Percentiles rank a stretch among this genome's conserved stretches.
Evolutionary conservation across 2,797 vertebrate genomes (phyloP).

Genomic region (Lophura swinhoii): DNA sequence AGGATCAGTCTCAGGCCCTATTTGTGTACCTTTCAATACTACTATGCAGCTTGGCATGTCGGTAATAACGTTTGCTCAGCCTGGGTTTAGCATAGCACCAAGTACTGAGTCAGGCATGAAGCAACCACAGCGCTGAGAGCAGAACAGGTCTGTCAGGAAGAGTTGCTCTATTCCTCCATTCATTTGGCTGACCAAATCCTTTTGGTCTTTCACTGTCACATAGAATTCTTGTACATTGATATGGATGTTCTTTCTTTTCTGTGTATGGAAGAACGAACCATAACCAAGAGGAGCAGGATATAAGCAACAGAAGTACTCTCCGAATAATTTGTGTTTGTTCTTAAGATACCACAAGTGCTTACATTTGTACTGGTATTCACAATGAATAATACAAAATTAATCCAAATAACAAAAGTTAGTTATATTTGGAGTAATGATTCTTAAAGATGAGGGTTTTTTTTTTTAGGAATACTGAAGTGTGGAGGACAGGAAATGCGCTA

Average conservation of each 20-base stretch:
- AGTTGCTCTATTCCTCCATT: not conserved
- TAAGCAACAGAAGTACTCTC: conserved; percentile 1
- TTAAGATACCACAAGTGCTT: not conserved
- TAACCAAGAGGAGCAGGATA: conserved; percentile 14
- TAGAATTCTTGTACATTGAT: not conserved
- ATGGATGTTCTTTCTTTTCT: not conserved
- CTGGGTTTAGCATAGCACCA: not conserved
- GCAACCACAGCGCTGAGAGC: not conserved
- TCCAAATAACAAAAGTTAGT: conserved; percentile 33
- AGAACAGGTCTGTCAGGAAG: conserved; percentile 60
- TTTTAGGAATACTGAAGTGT: not conserved
- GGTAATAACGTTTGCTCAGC: not conserved
- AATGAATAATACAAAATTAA: conserved; percentile 37
- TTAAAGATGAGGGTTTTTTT: not conserved
- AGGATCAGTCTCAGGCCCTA: not conserved
- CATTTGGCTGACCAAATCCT: conserved; percentile 31
- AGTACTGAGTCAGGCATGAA: not conserved
- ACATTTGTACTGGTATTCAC: conserved; percentile 7
- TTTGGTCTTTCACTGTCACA: not conserved
- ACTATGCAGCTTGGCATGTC: conserved; percentile 3
- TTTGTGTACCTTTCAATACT: not conserved
- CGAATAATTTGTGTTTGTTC: not conserved
- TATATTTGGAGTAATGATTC: conserved; percentile 9
- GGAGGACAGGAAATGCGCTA: not conserved
- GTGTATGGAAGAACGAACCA: not conserved